phyloP scores from a whole-genome alignment of 2,888 invertebrate species.

The Himalopsyche anomala region DNA sequence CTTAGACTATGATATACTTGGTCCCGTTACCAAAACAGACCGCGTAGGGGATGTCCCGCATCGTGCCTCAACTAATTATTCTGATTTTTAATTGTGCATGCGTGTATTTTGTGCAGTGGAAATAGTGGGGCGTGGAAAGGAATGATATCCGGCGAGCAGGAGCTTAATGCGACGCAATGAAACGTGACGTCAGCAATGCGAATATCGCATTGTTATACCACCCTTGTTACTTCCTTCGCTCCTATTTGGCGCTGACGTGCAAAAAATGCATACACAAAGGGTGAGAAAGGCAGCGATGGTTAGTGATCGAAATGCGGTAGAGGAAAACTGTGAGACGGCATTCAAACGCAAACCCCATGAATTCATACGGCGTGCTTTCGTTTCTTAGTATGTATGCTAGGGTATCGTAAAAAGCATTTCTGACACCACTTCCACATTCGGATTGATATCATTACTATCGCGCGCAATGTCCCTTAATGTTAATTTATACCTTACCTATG shows the following conservation, averaged over 20 bases:
- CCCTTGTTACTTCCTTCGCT: slow-evolving; percentile 18
- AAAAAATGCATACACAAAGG: slow-evolving; percentile 41
- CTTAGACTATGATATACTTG: neutral
- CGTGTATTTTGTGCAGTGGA: slow-evolving; percentile 21
- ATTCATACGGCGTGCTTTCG: too few relatives aligned
- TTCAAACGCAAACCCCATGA: too few relatives aligned
- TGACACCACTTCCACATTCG: too few relatives aligned
- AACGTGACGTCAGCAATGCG: slow-evolving; percentile 39
- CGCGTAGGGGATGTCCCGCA: neutral
- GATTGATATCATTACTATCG: too few relatives aligned
- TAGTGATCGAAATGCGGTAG: slow-evolving; percentile 31
- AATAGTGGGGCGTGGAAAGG: slow-evolving; percentile 2
- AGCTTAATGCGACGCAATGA: slow-evolving; percentile 32
- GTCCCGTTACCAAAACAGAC: neutral
- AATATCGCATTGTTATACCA: slow-evolving; percentile 37
- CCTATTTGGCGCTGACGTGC: slow-evolving; percentile 12
- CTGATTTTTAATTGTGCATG: slow-evolving; percentile 34
- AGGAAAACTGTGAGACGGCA: neutral
- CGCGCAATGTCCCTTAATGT: too few relatives aligned
- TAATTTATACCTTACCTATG: too few relatives aligned
- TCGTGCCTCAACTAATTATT: neutral
- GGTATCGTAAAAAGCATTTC: too few relatives aligned
- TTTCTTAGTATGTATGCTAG: too few relatives aligned
- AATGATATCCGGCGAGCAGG: slow-evolving; percentile 29
- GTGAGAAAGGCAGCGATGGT: neutral